Conservation (phyloP, 1,140 invertebrate genomes). For the Temnothorax longispinosus region DNA sequence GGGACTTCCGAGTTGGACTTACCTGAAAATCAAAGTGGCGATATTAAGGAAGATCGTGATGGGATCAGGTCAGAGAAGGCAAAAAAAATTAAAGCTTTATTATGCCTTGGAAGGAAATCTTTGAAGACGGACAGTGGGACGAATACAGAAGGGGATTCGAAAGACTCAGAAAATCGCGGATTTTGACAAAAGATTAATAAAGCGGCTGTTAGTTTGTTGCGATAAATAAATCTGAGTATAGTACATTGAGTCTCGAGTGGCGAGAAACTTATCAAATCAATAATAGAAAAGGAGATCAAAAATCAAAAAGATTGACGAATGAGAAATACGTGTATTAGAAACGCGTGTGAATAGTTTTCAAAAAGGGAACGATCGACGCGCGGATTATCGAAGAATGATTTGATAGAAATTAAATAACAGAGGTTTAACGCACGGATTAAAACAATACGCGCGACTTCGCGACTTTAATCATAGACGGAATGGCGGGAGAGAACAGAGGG, state of each 20-base stretch:
- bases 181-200: not conserved
- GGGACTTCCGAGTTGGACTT: not conserved
- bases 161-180: not conserved
- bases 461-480: not conserved
- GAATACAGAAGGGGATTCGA: not conserved
- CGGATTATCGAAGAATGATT: not conserved
- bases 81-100: slow-evolving; percentile 19
- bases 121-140: not conserved
- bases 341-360: not conserved
- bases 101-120: not conserved
- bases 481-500: not conserved
- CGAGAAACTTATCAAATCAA: not conserved
- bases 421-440: not conserved
- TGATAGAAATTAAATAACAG: not conserved
- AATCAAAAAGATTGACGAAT: not conserved
- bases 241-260: not conserved
- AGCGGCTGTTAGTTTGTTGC: not conserved
- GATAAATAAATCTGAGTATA: slow-evolving; percentile 14
- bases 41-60: slow-evolving; percentile 24
- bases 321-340: not conserved
- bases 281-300: not conserved
- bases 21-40: slow-evolving; percentile 51
- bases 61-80: slow-evolving; percentile 8
- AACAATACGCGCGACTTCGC: not conserved
- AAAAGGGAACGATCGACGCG: not conserved